These are phyloP conservation scores for Rutpela maculata DNA, from an alignment of 2,888 invertebrate species.

Conservation along the genomic window DNA sequence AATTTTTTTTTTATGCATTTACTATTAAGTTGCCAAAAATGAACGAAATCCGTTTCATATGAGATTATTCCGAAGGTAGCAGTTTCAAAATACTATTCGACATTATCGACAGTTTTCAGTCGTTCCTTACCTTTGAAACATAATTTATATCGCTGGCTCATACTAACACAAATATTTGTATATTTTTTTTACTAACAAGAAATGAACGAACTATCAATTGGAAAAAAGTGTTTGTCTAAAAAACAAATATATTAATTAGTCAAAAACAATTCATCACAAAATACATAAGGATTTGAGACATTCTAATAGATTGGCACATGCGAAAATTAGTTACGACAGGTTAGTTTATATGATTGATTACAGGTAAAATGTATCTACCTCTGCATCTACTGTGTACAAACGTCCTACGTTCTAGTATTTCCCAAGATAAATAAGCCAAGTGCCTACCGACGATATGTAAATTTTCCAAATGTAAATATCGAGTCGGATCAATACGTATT, in stretches of 20 bases:
- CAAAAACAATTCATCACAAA: neutral
- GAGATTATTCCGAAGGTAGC: too few relatives aligned
- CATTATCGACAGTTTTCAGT: too few relatives aligned
- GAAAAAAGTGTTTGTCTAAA: neutral
- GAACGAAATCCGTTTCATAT: too few relatives aligned
- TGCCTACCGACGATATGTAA: slow-evolving; percentile 5
- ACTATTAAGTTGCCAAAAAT: too few relatives aligned
- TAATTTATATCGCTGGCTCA: too few relatives aligned
- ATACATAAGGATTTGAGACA: neutral
- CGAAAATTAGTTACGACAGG: neutral
- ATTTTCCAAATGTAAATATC: neutral
- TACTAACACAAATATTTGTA: too few relatives aligned
- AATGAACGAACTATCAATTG: too few relatives aligned
- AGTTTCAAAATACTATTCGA: too few relatives aligned
- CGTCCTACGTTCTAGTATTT: neutral
- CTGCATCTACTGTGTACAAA: neutral
- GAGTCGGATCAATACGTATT: neutral
- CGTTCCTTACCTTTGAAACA: too few relatives aligned
- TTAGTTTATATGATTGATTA: neutral
- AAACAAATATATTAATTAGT: neutral
- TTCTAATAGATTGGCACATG: neutral
- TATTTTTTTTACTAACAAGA: too few relatives aligned
- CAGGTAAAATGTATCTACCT: neutral
- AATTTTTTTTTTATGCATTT: too few relatives aligned
- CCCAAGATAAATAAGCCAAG: slow-evolving; percentile 5